Base-by-base conservation (phyloP, 2,797 vertebrate species). In the Synanceia verrucosa region DNA sequence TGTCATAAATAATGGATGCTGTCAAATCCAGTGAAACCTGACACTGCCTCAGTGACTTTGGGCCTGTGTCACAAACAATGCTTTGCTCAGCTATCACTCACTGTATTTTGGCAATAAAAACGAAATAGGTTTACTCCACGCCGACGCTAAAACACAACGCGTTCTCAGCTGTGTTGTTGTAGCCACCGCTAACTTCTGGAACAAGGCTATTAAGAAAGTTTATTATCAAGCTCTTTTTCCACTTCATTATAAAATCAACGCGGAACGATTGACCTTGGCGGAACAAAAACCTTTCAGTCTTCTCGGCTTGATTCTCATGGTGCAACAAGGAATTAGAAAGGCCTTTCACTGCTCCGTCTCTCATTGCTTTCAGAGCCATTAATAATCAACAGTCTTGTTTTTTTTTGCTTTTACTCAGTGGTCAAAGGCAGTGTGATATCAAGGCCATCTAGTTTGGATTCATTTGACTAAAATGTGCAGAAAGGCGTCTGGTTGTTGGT, bases 241-340 rank as follows among this genome's bases (percentile, higher is more conserved):
- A 36, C 78, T 81, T 73, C 37, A 59, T 77, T 86, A 90, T 85
- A 77, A 82, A 84, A 82, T 86, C 64, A 82, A 59, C n/a, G 19
- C 63, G 59, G 65, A 82, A 86, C 66, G 87, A 85, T 86, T 87
- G 85, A 89, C 87, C 86, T 88, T 88, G 88, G 70, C 51, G 31
- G 69, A 85, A 73, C 46, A 72, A 82, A 88, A 82, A 48, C 69
- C 74, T 77, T 77, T 87, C 58, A 52, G 73, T 80, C n/a, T 39
- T 48, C 66, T 73, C 60, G 37, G 73, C 56, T 74, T 84, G 76
- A 59, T 83, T 86, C 48, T 79, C 62, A 28, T 56, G 51, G 51
- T 37, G 70, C 76, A 84, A 81, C 70, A 18, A 76, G 75, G 71
- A 76, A 75, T 88, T 88, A 82, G 64, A 72, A 72, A 62, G 76